phyloP scores from a whole-genome alignment of 2,888 invertebrate species.

The Drosophila siamana region DNA sequence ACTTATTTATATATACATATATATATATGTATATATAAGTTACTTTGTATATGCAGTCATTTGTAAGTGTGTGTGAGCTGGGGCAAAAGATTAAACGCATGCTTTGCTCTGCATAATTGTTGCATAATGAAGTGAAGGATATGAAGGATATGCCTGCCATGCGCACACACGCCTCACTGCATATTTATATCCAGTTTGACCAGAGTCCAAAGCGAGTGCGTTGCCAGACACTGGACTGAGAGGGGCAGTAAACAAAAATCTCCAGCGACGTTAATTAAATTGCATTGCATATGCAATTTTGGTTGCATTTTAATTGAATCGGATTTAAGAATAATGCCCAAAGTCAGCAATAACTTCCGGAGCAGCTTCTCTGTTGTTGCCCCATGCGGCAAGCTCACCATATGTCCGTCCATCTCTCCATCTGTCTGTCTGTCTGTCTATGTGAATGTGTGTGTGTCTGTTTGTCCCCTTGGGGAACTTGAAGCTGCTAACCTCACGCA shows the following conservation, averaged over 20 bases:
- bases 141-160: conserved; percentile 73
- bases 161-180: conserved; percentile 62
- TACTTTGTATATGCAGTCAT: neutral
- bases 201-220: conserved; percentile 13
- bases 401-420: neutral
- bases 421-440: neutral
- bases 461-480: conserved; percentile 34
- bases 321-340: conserved; percentile 78
- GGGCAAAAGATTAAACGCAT: conserved; percentile 79
- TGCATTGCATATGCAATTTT: conserved; percentile 78
- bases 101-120: conserved; percentile 80
- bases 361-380: conserved; percentile 31
- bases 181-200: conserved; percentile 73
- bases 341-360: conserved; percentile 61
- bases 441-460: neutral
- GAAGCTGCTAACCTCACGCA: conserved; percentile 42
- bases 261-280: conserved; percentile 77
- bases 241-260: conserved; percentile 62
- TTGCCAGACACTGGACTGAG: neutral
- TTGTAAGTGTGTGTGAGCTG: conserved; percentile 44
- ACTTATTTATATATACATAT: conserved; percentile 6
- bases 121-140: conserved; percentile 81
- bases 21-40: neutral
- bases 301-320: conserved; percentile 78
- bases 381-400: conserved; percentile 34